Base-by-base conservation (phyloP, 2,113 vertebrate genomes). In the Melanocharis versteri region DNA sequence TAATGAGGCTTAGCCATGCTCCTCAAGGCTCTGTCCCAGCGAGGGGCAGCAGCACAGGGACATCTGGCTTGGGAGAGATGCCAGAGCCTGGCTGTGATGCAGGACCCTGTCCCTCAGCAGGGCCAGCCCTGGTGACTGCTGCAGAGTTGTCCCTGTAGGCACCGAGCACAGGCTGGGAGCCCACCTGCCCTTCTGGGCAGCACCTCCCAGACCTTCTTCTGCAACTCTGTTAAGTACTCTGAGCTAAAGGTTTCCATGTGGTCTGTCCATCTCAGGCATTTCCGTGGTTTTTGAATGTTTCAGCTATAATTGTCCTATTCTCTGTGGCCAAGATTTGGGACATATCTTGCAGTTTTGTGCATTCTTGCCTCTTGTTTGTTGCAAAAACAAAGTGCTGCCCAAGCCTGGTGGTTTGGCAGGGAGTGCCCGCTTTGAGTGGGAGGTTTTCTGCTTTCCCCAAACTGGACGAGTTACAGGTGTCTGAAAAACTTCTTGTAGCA, bases 281-380 rank as follows among this genome's bases (percentile, higher is more conserved):
- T 90, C 66, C 0, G 0, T 73, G 54, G 51, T 54, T 93, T 92
- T 73, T 28, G 58, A 73, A 81, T 42, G 24, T 75, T 77, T 90
- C 62, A 83, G 58, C 60, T 94, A 15, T 65, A 83, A 77, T 89
- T 90, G 86, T 70, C 35, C 62, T 80, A 10, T 33, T 88, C 66
- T 94, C 33, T 83, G 83, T 69, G 61, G 78, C 79, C 69, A 62
- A 72, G 71, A 81, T 64, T 65, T 76, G 58, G 54, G 86, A 54
- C 60, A 88, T 13, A 40, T 44, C 35, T 0, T 0, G 24, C 39
- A 73, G 23, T 47, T 93, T 53, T 73, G 23, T 61, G 23, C 66
- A 65, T 82, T 95, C 60, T 89, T 90, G 53, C 73, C 50, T 69
- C 66, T 83, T 37, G 40, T 77, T 95, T 92, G 26, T 77, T 88